phyloP scores from a whole-genome alignment of 2,888 invertebrate species.

The Eutolmus rufibarbis region DNA sequence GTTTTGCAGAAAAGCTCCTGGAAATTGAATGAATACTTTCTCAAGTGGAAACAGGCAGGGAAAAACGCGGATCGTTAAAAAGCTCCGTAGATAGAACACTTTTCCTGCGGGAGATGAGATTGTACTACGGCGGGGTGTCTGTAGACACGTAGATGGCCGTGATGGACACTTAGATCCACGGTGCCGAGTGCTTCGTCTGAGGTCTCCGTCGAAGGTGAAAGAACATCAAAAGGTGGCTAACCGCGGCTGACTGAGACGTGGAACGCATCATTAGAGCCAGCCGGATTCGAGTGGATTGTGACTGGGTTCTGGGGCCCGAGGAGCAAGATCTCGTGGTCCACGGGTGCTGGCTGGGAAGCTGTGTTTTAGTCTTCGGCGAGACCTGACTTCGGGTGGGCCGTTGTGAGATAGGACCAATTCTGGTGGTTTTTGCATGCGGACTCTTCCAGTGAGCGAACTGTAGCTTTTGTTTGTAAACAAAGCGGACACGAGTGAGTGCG shows the following conservation, averaged over 20 bases:
- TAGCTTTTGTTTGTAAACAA: slow-evolving; percentile 32
- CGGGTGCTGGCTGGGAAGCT: background rate
- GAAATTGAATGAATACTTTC: background rate
- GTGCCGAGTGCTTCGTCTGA: background rate
- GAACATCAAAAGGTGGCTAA: background rate
- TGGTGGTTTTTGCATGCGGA: background rate
- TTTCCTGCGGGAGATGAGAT: background rate
- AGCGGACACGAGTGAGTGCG: background rate
- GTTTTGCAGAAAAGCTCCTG: background rate
- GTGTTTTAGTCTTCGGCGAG: slow-evolving; percentile 14
- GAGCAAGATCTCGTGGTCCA: background rate
- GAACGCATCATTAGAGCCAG: slow-evolving; percentile 26
- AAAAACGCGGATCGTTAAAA: background rate
- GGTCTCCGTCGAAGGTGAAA: background rate
- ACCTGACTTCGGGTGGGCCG: slow-evolving; percentile 34
- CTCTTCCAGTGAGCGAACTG: background rate
- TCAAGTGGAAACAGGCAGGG: background rate
- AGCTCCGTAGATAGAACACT: background rate
- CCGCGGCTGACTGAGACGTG: slow-evolving; percentile 10
- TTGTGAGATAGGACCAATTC: background rate
- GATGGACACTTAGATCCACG: background rate
- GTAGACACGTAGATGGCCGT: background rate
- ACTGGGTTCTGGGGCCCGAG: background rate
- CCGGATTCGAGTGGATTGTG: background rate
- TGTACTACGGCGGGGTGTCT: background rate